phyloP scores from a whole-genome alignment of 2,888 invertebrate species.

The Calliphora vomitoria region DNA sequence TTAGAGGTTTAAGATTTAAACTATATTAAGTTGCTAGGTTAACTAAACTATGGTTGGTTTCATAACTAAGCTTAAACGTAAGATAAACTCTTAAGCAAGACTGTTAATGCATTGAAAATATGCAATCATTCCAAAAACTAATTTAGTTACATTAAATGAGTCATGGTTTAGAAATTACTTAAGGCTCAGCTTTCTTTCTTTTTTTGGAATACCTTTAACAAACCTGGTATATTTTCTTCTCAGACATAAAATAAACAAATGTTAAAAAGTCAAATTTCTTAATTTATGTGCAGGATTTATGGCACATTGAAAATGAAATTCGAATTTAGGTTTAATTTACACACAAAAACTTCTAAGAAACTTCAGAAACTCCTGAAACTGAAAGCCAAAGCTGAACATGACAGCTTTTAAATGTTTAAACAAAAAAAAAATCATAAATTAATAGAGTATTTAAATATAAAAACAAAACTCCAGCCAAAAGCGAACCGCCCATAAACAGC shows the following conservation, averaged over 20 bases:
- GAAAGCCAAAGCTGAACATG: conserved; percentile 68
- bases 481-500: conserved; percentile 32
- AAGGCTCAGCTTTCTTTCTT: neutral
- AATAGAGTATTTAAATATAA: conserved; percentile 57
- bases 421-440: conserved; percentile 31
- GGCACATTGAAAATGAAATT: conserved; percentile 61
- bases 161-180: too few relatives aligned
- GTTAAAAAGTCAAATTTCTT: conserved; percentile 18
- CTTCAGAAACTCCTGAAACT: conserved; percentile 25
- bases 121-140: too few relatives aligned
- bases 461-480: neutral
- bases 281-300: conserved; percentile 62
- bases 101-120: too few relatives aligned
- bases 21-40: too few relatives aligned
- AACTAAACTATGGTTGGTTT: too few relatives aligned
- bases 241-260: neutral
- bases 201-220: neutral
- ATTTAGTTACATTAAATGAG: too few relatives aligned
- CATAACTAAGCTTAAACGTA: too few relatives aligned
- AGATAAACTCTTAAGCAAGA: too few relatives aligned
- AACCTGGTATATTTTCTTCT: neutral
- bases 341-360: conserved; percentile 58
- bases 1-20: too few relatives aligned
- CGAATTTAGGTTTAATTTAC: conserved; percentile 22
- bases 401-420: conserved; percentile 54